Conservation (phyloP, 1,140 invertebrate genomes). For the Hypsibius dujardini region DNA sequence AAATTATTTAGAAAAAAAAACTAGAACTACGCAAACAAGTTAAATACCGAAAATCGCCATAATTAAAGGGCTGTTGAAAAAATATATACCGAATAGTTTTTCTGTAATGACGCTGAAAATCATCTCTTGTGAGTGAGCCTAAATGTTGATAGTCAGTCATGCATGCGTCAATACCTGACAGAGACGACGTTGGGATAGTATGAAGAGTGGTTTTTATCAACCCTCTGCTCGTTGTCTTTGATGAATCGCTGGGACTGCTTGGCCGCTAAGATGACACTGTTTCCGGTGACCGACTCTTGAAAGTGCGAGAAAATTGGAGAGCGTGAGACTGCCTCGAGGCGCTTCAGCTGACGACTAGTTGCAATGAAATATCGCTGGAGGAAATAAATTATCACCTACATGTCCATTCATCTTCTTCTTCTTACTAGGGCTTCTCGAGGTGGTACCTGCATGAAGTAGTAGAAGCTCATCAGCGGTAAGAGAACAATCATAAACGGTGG, state of each 20-base stretch:
- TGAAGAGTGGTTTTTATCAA: conserved; percentile 36
- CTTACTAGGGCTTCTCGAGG: conserved; percentile 17
- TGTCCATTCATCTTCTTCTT: neutral
- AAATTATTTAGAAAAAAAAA: too few species aligned
- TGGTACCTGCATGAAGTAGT: conserved; percentile 61
- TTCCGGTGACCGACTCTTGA: conserved; percentile 37
- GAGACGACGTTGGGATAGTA: conserved; percentile 32
- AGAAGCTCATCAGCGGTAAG: conserved; percentile 61
- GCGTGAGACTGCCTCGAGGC: conserved; percentile 82
- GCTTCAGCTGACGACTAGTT: conserved; percentile 79
- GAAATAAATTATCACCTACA: conserved; percentile 24
- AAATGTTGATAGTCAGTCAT: too few species aligned
- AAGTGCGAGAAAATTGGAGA: conserved; percentile 65
- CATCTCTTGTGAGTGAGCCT: too few species aligned
- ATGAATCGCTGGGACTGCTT: conserved; percentile 18
- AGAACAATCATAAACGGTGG: conserved; percentile 41
- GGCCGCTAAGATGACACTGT: conserved; percentile 22
- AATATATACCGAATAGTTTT: too few species aligned
- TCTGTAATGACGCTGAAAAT: too few species aligned
- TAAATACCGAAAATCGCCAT: too few species aligned
- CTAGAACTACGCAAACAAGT: too few species aligned
- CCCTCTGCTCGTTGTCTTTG: conserved; percentile 28
- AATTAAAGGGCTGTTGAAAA: too few species aligned
- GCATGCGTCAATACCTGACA: conserved; percentile 22
- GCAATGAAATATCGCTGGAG: conserved; percentile 76